These are phyloP conservation scores for Ochlodes sylvanus DNA, from an alignment of 2,888 invertebrate genomes.

Conservation along the genomic window DNA sequence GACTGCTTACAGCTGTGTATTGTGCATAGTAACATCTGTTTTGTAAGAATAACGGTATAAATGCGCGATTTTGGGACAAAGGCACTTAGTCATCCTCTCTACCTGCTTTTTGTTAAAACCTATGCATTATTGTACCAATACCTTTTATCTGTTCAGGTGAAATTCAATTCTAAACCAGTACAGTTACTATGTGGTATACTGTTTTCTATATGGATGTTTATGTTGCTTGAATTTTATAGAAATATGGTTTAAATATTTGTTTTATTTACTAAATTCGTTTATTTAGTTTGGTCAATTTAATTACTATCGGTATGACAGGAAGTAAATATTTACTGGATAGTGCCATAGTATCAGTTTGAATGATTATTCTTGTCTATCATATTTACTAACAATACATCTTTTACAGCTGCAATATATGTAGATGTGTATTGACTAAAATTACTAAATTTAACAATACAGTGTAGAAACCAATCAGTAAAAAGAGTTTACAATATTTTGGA, in stretches of 20 bases:
- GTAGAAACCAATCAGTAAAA: no score
- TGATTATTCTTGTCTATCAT: no score
- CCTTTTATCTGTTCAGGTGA: constrained; percentile 2
- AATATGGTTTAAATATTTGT: background rate
- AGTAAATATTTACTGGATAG: no score
- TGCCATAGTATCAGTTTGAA: no score
- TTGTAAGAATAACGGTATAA: constrained; percentile 79
- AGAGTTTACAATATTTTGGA: no score
- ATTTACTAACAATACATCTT: no score
- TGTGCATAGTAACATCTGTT: constrained; percentile 68
- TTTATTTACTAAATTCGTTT: no score
- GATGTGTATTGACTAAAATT: no score
- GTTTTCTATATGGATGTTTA: background rate
- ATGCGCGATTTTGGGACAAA: constrained; percentile 78
- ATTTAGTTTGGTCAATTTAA: no score
- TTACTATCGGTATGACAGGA: no score
- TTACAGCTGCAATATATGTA: no score
- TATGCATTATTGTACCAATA: constrained; percentile 28
- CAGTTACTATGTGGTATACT: background rate
- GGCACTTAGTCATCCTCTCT: constrained; percentile 73
- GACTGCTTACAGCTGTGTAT: constrained; percentile 69
- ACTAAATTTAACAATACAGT: no score
- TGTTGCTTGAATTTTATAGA: background rate
- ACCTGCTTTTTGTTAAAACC: constrained; percentile 69
- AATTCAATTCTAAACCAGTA: background rate